Conservation (phyloP, 2,888 invertebrate species). For the Galeopsomyia nigrocyanea region DNA sequence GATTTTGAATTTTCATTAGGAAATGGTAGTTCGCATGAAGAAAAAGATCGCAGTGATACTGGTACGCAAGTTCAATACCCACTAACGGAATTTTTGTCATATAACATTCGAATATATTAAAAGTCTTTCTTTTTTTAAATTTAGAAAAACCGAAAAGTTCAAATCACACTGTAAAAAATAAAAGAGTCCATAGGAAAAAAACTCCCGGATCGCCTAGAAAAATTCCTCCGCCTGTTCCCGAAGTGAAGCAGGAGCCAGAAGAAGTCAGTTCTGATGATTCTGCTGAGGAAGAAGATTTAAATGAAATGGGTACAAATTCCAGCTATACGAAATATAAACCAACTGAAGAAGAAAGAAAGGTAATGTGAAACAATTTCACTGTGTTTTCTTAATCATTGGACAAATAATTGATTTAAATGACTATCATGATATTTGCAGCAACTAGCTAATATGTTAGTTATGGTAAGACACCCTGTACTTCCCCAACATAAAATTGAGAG, state of each 20-base stretch:
- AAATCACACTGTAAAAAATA: too few species aligned
- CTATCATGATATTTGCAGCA: conserved; percentile 50
- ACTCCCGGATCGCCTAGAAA: too few species aligned
- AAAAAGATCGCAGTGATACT: too few species aligned
- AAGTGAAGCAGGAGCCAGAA: background rate
- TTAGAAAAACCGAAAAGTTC: too few species aligned
- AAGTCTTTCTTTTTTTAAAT: too few species aligned
- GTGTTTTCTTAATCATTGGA: background rate
- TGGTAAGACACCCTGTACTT: conserved; percentile 54
- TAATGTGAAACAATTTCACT: conserved; percentile 5
- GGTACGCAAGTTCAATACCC: too few species aligned
- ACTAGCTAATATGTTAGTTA: conserved; percentile 51
- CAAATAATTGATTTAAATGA: background rate
- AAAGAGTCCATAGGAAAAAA: too few species aligned
- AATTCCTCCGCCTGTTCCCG: too few species aligned
- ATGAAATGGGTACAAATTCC: background rate
- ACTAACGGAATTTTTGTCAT: too few species aligned
- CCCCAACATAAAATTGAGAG: conserved; percentile 58
- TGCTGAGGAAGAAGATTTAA: conserved; percentile 7
- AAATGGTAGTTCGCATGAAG: background rate
- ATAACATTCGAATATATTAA: too few species aligned
- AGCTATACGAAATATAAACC: conserved; percentile 13
- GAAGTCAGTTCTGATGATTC: background rate
- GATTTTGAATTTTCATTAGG: conserved; percentile 6
- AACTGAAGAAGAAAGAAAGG: conserved; percentile 30